Percentiles rank a stretch among this genome's conserved stretches.
Conservation (phyloP, 2,888 invertebrate species). For the Xylophagus ater region DNA sequence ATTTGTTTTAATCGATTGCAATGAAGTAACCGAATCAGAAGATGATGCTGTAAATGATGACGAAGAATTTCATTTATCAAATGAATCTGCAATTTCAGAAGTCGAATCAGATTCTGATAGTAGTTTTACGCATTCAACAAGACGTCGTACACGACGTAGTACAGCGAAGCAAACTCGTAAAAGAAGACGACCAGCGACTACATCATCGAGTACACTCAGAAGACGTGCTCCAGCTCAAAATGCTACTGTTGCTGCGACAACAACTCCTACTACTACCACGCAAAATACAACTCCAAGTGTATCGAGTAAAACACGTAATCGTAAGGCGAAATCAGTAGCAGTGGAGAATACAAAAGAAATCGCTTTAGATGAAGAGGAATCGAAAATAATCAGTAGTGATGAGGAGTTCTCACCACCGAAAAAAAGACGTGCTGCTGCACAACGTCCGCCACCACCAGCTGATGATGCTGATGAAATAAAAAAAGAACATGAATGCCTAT, state of each 20-base stretch:
- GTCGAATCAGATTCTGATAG: slow-evolving; percentile 29
- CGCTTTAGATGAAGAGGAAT: neutral
- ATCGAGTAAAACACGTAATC: neutral
- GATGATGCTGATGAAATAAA: slow-evolving; percentile 10
- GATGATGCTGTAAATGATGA: slow-evolving; percentile 29
- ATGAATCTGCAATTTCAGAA: slow-evolving; percentile 29
- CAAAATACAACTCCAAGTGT: too few species aligned
- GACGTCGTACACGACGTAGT: slow-evolving; percentile 16
- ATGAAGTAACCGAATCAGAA: slow-evolving; percentile 20
- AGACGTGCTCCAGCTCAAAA: neutral
- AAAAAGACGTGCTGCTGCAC: slow-evolving; percentile 9
- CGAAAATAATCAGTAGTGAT: slow-evolving; percentile 15
- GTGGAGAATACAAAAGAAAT: neutral
- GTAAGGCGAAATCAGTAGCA: neutral
- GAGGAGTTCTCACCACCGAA: slow-evolving; percentile 18
- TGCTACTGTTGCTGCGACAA: neutral
- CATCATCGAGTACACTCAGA: neutral
- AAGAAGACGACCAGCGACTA: neutral
- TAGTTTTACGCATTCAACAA: slow-evolving; percentile 21
- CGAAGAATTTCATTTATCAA: slow-evolving; percentile 36
- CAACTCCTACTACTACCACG: neutral
- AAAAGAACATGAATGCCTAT: slow-evolving; percentile 30
- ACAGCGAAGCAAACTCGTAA: slow-evolving; percentile 1
- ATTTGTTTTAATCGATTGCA: slow-evolving; percentile 37
- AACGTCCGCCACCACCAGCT: slow-evolving; percentile 2